These are phyloP conservation scores for Actinostola sp. DNA, from an alignment of 92 coral and sea anemone species.

Conservation along the genomic window DNA sequence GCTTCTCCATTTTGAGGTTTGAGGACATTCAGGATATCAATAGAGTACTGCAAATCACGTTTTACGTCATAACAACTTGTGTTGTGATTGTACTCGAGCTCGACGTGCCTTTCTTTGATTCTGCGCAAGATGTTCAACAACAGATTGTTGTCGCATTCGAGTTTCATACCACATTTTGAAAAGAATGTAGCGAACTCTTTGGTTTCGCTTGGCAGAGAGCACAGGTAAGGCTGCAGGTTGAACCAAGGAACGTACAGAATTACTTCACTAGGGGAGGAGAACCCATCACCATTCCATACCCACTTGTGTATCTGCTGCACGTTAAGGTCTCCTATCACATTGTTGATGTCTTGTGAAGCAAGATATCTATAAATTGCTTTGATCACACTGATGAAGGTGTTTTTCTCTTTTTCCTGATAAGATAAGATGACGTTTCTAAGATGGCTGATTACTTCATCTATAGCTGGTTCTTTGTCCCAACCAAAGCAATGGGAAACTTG, in stretches of 20 bases:
- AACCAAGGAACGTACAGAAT: conserved; percentile 43
- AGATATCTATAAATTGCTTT: conserved; percentile 58
- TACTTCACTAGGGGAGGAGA: conserved; percentile 54
- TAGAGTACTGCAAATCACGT: conserved; percentile 68
- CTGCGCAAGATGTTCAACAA: conserved; percentile 52
- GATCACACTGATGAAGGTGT: conserved; percentile 39
- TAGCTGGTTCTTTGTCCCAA: conserved; percentile 49
- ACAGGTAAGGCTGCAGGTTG: conserved; percentile 67
- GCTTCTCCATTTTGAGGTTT: conserved; percentile 45
- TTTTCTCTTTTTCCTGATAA: conserved; percentile 56
- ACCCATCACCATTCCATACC: conserved; percentile 87
- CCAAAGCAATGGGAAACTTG: conserved; percentile 47
- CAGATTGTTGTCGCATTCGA: conserved; percentile 35
- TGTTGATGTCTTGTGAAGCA: not conserved
- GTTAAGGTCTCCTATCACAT: conserved; percentile 12
- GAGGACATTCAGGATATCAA: conserved; percentile 67
- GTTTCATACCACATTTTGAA: conserved; percentile 55
- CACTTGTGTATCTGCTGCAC: conserved; percentile 28
- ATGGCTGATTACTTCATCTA: conserved; percentile 47
- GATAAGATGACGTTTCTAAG: conserved; percentile 40
- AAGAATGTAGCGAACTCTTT: conserved; percentile 38
- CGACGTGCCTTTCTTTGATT: conserved; percentile 62
- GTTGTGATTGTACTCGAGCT: not conserved
- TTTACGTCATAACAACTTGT: conserved; percentile 17
- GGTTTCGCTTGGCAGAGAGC: conserved; percentile 59